Evolutionary conservation across 92 coral and sea anemone species (phyloP), one percentile per base, ranked within the genome.

Genomic region (Epizoanthus fatuus): DNA sequence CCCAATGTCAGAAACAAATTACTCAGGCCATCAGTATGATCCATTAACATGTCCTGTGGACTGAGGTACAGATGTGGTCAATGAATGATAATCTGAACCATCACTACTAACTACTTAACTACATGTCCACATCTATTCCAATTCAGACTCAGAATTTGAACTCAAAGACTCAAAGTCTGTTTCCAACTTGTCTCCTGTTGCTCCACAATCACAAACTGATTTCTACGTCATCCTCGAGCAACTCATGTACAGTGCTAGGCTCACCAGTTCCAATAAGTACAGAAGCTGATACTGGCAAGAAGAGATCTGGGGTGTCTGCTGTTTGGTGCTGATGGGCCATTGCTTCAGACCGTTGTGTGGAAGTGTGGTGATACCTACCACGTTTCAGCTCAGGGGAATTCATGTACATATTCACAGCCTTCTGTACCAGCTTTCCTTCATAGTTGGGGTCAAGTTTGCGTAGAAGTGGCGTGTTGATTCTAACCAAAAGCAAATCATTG

Each of bases 1-100:
- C 74, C 74, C 75, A 69, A 40, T 69, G 77, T 72, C 52, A 52
- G 77, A 72, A 72, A 72, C 76, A 71, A 71, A 71, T 71, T 71
- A 71, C 49, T 71, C 49, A 71, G 58, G 76, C 76, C 51, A 71
- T 71, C 76, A 71, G 76, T 71, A 71, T 71, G 60, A 71, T 71
- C 51, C 76, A 47, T 71, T 71, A 71, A 44, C 47, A 44, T 44
- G 76, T 49, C 59, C 76, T 71, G 17, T 71, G 58, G 55, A 49
- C 76, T 45, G 62, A 69, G 19, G 76, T 47, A 71, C 76, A 71
- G 59, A 17, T 47, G 60, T 47, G 40, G 51, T 72, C 78, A 72
- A 49, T 72, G 78, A 22, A 72, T 72, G 78, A 72, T 63, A 72
- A 72, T 52, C 20, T 72, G 78, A 49, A 52, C 63, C 78, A 72